These are phyloP conservation scores for Spermophilus dauricus DNA, from an alignment of 2,113 vertebrate species.

Conservation along the genomic window DNA sequence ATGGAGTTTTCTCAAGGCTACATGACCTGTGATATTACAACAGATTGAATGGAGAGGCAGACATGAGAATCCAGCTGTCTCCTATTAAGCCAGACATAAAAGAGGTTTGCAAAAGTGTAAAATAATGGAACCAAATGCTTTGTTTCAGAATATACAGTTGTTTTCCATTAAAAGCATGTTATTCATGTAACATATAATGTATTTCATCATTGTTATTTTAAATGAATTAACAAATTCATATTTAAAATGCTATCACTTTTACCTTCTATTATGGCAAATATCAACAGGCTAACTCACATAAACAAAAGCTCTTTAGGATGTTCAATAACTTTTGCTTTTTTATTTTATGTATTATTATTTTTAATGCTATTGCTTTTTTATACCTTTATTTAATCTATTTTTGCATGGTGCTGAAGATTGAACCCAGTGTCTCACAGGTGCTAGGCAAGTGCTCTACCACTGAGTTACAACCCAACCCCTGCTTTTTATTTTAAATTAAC, in stretches of 20 bases:
- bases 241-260: constrained; percentile 38
- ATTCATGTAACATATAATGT: not conserved
- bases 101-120: constrained; percentile 55
- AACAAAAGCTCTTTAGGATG: constrained; percentile 41
- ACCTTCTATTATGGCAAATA: constrained; percentile 48
- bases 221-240: constrained; percentile 45
- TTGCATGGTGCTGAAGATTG: too few relatives aligned
- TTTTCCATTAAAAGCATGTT: not conserved
- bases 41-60: constrained; percentile 2
- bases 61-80: constrained; percentile 15
- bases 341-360: too few relatives aligned
- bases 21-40: constrained; percentile 43
- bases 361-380: too few relatives aligned
- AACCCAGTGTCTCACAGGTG: too few relatives aligned
- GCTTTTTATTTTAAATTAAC: constrained; percentile 26
- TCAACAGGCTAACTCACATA: not conserved
- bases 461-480: too few relatives aligned
- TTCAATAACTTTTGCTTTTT: not conserved
- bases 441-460: too few relatives aligned
- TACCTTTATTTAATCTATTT: too few relatives aligned
- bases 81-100: constrained; percentile 48
- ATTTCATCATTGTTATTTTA: constrained; percentile 33
- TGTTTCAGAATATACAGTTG: not conserved
- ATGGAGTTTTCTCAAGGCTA: constrained; percentile 1
- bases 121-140: constrained; percentile 18